Evolutionary conservation across 2,888 invertebrate genomes (phyloP), one percentile per base, ranked within the genome.

Genomic region (Doris montereyensis): DNA sequence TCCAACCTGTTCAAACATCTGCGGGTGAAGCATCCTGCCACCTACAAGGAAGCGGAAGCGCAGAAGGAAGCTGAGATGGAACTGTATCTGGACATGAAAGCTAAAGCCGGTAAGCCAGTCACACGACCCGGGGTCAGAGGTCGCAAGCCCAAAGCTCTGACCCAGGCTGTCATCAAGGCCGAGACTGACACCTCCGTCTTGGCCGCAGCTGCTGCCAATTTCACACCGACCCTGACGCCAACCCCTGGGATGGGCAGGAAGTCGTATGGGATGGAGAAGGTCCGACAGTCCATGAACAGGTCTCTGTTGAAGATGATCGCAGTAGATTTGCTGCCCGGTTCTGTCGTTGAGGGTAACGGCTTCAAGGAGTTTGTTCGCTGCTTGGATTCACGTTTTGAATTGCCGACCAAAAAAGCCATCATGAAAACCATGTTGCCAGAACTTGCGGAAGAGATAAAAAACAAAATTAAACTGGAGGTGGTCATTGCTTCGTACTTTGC

Each of bases 1-100:
- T 79, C 79, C n/a, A 79, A 79, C 24, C 58, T 79, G 21, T 79
- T 79, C 75, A 79, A 79, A 26, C 79, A 79, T 28, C 60, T 79
- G 21, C 68, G 79, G 1, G 79, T 75, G 26, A 79, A 79, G 34
- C 79, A 79, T 32, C 74, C 79, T 28, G 21, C 58, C 0, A 79
- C 70, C 1, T 79, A 75, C 67, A 79, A 75, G 60, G 79, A 79
- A n/a, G 79, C 79, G 1, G 79, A 79, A 60, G 30, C 28, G 13
- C 79, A 70, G 21, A 21, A 73, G 17, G 75, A 79, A 26, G 75
- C 74, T 17, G 79, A 79, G 30, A 79, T 79, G 75, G 79, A 79
- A 28, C 57, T 79, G 60, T 79, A 79, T 62, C 30, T 75, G 13
- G 79, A 79, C 10, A 52, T 79, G 28, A 79, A 75, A 52, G 74